Evolutionary conservation across 1,140 invertebrate species (phyloP), one percentile per base, ranked within the genome.

Genomic region (Drosophila micromelanica): DNA sequence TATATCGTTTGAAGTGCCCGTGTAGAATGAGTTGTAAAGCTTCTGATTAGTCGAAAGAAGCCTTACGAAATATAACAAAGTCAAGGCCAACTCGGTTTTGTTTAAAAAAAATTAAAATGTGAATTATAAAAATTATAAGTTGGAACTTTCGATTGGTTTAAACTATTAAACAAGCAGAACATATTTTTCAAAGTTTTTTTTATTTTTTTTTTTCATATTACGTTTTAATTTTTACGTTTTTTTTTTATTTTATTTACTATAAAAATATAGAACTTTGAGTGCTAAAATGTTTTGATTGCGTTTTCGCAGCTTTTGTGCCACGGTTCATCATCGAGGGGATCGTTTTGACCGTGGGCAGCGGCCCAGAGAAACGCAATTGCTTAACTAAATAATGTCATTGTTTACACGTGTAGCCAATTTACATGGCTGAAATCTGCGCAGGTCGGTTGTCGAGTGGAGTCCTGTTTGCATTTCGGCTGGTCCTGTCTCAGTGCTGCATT

Each of bases 401-500:
- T 85, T 84, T 85, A 84, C 80, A 73, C 80, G 64, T 76, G 73
- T 61, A 35, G 64, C 32, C 72, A 72, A 75, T 82, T 84, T 79
- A 82, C 77, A 54, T 51, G 27, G 57, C 56, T 40, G 37, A 64
- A 52, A 55, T 71, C 68, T 55, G 68, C 60, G 51, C 68, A 64
- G 68, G 35, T 62, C 65, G 54, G 6, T 12, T 20, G 35, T 38
- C 51, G 35, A 20, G 35, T 54, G 32, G 35, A 11, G 20, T 6
- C 4, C 20, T 42, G 54, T 48, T 46, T 45, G 57, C 57, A 13
- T 13, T 30, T 42, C 5, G 55, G 20, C 13, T 37, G 37, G 61
- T 20, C 5, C 6, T n/a, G 73, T 27, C 37, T 78, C 57, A 80
- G 76, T 79, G 60, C 46, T 35, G 32, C 37, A 13, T 27, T 27